These are phyloP conservation scores for Protobothrops mucrosquamatus DNA, from an alignment of 2,113 vertebrate genomes.

Conservation along the genomic window DNA sequence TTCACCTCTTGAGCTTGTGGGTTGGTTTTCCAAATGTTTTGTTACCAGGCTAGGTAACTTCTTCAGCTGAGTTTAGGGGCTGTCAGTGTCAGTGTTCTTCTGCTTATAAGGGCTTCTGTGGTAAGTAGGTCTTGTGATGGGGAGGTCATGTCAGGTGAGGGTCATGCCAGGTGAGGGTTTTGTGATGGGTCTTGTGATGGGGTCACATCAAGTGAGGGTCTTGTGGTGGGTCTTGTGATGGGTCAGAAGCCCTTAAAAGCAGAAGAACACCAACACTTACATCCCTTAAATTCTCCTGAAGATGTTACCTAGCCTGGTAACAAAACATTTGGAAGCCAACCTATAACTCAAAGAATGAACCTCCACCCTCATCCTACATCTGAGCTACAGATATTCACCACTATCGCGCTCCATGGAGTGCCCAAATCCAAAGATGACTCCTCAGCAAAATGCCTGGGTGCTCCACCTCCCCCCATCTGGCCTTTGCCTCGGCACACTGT, in stretches of 20 bases:
- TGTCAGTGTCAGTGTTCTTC: neutral
- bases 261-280: neutral
- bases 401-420: neutral
- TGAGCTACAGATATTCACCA: neutral
- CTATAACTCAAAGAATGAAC: neutral
- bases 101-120: neutral
- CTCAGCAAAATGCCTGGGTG: neutral
- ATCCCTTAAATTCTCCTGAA: neutral
- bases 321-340: neutral
- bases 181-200: neutral
- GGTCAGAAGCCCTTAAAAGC: neutral
- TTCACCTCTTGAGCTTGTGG: neutral
- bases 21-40: neutral
- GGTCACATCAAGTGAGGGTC: neutral
- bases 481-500: neutral
- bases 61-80: neutral
- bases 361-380: neutral
- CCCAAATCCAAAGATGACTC: neutral
- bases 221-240: no score
- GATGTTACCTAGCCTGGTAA: neutral
- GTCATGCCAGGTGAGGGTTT: neutral
- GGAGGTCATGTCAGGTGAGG: neutral
- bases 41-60: neutral
- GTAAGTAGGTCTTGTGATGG: neutral
- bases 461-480: neutral